These are phyloP conservation scores for Channallabes apus DNA, from an alignment of 2,797 vertebrate species.

Conservation along the genomic window DNA sequence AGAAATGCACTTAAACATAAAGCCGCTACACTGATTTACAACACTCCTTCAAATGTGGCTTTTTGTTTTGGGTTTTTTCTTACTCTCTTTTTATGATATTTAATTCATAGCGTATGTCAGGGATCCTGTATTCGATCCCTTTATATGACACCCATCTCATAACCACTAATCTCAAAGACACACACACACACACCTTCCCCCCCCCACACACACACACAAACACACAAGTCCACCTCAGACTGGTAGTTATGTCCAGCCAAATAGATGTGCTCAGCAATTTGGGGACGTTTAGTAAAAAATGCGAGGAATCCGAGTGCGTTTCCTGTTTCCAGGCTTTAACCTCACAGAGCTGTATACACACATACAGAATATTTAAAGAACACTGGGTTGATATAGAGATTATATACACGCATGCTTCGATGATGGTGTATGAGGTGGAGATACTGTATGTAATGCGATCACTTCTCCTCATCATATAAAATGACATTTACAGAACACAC, in stretches of 20 bases:
- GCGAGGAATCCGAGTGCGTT: conserved; percentile 58
- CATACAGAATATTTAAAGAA: neutral
- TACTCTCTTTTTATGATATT: neutral
- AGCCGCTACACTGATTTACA: conserved; percentile 2
- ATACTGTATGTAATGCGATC: no score
- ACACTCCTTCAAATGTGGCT: neutral
- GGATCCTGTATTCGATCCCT: neutral
- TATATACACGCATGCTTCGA: no score
- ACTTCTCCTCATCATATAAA: neutral
- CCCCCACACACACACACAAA: no score
- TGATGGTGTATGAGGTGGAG: no score
- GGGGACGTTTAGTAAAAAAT: conserved; percentile 58
- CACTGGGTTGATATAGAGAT: no score
- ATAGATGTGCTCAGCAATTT: conserved; percentile 57
- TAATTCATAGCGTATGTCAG: neutral
- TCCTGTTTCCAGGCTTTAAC: conserved; percentile 58
- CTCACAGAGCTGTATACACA: conserved; percentile 46
- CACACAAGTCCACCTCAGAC: neutral
- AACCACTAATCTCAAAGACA: neutral
- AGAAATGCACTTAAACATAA: conserved; percentile 3
- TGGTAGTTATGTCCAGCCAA: conserved; percentile 51
- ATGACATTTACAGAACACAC: conserved; percentile 6
- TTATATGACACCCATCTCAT: neutral
- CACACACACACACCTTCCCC: no score
- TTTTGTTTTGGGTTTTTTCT: conserved; percentile 4